Evolutionary conservation across 2,888 invertebrate genomes (phyloP).

Genomic region (Diploptera punctata): DNA sequence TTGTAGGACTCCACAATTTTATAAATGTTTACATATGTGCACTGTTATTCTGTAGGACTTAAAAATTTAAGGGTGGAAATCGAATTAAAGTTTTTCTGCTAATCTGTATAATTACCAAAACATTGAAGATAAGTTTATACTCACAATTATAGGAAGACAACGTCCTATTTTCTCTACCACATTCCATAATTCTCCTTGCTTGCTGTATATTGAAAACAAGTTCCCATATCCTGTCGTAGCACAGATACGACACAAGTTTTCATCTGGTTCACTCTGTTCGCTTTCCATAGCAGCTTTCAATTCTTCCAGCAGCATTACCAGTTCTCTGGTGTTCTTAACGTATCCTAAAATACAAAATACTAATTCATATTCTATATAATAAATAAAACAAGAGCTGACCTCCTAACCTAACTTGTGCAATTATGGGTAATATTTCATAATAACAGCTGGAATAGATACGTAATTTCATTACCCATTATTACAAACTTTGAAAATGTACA

Average conservation of each 20-base stretch:
- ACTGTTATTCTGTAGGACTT: too few species aligned
- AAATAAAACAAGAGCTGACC: not conserved
- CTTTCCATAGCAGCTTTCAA: not conserved
- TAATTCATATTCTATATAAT: not conserved
- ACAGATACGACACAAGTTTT: constrained; percentile 15
- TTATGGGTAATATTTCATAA: not conserved
- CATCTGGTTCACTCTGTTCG: not conserved
- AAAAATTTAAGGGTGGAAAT: too few species aligned
- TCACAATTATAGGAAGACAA: constrained; percentile 24
- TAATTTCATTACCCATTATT: not conserved
- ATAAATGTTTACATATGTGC: too few species aligned
- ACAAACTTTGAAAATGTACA: not conserved
- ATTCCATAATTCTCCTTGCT: constrained; percentile 20
- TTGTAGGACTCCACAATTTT: too few species aligned
- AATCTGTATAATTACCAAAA: too few species aligned
- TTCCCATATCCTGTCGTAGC: constrained; percentile 6
- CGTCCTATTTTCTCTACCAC: constrained; percentile 28
- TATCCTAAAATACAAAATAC: not conserved
- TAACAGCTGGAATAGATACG: not conserved
- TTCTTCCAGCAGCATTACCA: not conserved
- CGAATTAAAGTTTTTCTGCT: too few species aligned
- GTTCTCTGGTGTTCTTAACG: not conserved
- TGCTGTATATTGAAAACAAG: constrained; percentile 20
- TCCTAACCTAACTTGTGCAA: not conserved
- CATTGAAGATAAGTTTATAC: too few species aligned